Evolutionary conservation across 2,113 vertebrate species (phyloP), one percentile per base, ranked within the genome.

Genomic region (Potamarius usumacintae): DNA sequence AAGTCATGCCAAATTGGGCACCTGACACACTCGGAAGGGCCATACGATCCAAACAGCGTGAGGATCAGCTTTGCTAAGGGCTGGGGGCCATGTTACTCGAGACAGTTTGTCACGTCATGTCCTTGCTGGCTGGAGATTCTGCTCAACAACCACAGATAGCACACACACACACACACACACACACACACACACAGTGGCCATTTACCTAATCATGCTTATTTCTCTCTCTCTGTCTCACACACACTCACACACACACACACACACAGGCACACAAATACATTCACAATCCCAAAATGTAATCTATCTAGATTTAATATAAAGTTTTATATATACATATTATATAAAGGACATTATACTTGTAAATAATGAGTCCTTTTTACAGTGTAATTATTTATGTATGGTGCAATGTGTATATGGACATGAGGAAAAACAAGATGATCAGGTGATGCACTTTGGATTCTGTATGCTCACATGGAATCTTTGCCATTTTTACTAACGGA

Each of bases 241-340:
- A 22, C 71, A 74, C 71, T 22, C 71, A 74, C 71, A 88, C 50
- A 85, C 55, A 90, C 84, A 90, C 86, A 89, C 78, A 48, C 76
- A 84, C 57, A 92, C 67, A 58, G 85, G 80, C 88, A 90, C 92
- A 88, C 86, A 86, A 91, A 82, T 9, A 86, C 82, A 88, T 86
- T 71, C 72, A 86, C 83, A 85, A 63, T 84, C 57, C 89, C 94
- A 95, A 89, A 95, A 96, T 98, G 96, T 96, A 97, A 97, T 97
- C 96, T 97, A 97, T 96, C 96, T 97, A 99, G 97, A 99, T 99
- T 99, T 99, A 99, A 99, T 99, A 99, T 99, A 99, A 99, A 97
- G 94, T 97, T 98, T 97, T 98, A 97, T 98, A 98, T 98, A 95
- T 95, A 94, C 90, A 85, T 91, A 96, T 97, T 97, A 97, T 97